Evolutionary conservation across 1,140 invertebrate genomes (phyloP), one percentile per base, ranked within the genome.

Genomic region (Aradophagus sp.): DNA sequence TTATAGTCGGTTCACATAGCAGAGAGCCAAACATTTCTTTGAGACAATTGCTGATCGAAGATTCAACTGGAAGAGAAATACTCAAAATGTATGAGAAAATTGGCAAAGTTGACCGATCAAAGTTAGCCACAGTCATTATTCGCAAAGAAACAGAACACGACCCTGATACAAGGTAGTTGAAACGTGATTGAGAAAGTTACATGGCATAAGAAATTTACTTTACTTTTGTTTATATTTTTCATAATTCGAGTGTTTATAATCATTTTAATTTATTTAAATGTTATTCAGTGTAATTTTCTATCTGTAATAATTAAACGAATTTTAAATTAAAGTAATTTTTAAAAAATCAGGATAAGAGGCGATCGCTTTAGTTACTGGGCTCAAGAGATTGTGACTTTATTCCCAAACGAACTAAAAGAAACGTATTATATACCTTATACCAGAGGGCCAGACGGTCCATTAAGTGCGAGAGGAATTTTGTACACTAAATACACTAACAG

Each of bases 51-150:
- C 62, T 72, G 16, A 38, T 36, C 1, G 68, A 61, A 19, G 68
- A 72, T 56, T 72, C 68, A 17, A 72, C 68, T 2, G 68, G 68
- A 29, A 47, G 68, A 23, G 68, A 72, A 55, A 72, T 72, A 34
- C 47, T 72, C 26, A 72, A 72, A 32, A 72, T 72, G 68, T 72
- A 72, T 39, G 68, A 72, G 45, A 72, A 72, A 35, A 71, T 71
- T 35, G 59, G 59, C n/a, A 70, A 70, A 63, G 67, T 70, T 38
- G 67, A 70, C 29, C 39, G 67, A 12, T 70, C 67, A 12, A 70
- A 70, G 12, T 47, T 70, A 7, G 67, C 67, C 2, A 63, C 58
- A 17, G 67, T 70, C 1, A 70, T 70, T 47, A 70, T 70, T 59
- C 58, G 67, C 5, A 70, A 58, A 52, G 67, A 70, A 23, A 70